Evolutionary conservation across 2,113 vertebrate species (phyloP).

Genomic region (Scomber colias): DNA sequence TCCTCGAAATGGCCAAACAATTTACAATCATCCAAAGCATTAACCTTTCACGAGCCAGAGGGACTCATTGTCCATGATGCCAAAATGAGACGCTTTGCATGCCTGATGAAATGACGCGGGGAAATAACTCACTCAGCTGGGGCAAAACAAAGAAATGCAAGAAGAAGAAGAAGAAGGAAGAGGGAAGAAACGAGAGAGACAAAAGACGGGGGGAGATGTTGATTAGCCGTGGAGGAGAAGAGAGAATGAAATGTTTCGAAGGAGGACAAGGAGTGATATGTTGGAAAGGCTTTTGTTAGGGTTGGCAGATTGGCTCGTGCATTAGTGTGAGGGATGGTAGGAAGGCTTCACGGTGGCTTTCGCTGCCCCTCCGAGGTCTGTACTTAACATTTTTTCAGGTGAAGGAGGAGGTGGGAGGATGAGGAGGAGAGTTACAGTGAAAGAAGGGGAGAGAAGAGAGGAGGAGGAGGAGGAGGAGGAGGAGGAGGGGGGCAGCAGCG

Average conservation of each 20-base stretch:
- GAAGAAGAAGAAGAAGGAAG: not conserved
- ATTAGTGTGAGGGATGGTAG: conserved; percentile 25
- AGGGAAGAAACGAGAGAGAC: conserved; percentile 2
- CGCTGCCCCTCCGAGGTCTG: conserved; percentile 3
- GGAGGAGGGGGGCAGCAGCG: not conserved
- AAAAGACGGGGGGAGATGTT: not conserved
- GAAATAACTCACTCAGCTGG: conserved; percentile 39
- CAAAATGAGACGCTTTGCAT: conserved; percentile 61
- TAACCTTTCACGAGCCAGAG: conserved; percentile 78
- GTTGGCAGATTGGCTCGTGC: conserved; percentile 33
- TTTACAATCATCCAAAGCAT: conserved; percentile 81
- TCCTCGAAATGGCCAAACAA: conserved; percentile 77
- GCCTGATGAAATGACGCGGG: conserved; percentile 56
- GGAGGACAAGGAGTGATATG: conserved; percentile 31
- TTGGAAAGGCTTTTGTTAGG: conserved; percentile 27
- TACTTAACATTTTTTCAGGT: conserved; percentile 16
- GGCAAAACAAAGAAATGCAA: conserved; percentile 47
- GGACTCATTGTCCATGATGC: conserved; percentile 65
- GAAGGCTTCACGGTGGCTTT: not conserved
- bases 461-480: conserved; percentile 1
- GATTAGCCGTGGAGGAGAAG: conserved; percentile 14
- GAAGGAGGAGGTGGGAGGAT: conserved; percentile 10
- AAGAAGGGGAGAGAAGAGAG: not conserved
- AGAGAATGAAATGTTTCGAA: not conserved
- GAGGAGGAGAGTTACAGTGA: conserved; percentile 5